phyloP scores from a whole-genome alignment of 2,888 invertebrate genomes.

The Tromatobia lineatoria region DNA sequence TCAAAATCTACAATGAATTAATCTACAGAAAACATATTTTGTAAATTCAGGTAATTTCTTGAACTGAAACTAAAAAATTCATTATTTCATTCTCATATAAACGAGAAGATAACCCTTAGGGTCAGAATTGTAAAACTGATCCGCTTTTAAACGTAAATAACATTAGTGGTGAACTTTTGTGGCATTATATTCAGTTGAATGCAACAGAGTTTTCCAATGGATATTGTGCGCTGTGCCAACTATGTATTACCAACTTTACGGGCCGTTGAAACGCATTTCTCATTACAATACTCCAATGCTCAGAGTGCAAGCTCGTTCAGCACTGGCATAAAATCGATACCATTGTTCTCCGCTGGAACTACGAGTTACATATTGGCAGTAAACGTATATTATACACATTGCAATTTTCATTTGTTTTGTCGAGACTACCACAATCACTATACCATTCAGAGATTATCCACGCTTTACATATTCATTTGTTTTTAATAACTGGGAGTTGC shows the following conservation, averaged over 20 bases:
- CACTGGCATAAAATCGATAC: conserved; percentile 20
- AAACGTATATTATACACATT: background rate
- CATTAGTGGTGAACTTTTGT: conserved; percentile 18
- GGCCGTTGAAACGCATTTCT: conserved; percentile 3
- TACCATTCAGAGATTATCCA: background rate
- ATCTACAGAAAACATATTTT: background rate
- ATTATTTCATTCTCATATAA: background rate
- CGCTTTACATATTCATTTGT: background rate
- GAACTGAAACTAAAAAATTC: background rate
- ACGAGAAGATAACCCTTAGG: background rate
- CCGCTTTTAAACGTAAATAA: background rate
- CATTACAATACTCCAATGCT: conserved; percentile 13
- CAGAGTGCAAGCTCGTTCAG: conserved; percentile 13
- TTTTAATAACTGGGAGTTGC: background rate
- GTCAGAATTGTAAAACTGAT: background rate
- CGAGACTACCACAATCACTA: background rate
- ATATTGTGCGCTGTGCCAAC: background rate
- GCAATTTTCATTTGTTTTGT: conserved; percentile 9
- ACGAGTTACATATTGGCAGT: conserved; percentile 12
- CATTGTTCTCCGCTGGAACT: conserved; percentile 34
- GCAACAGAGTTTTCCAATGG: background rate
- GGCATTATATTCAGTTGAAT: background rate
- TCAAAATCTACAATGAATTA: background rate
- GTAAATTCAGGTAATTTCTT: background rate
- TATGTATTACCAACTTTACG: conserved; percentile 13